Conservation (phyloP, 1,140 invertebrate species). For the Protaetia brevitarsis region DNA sequence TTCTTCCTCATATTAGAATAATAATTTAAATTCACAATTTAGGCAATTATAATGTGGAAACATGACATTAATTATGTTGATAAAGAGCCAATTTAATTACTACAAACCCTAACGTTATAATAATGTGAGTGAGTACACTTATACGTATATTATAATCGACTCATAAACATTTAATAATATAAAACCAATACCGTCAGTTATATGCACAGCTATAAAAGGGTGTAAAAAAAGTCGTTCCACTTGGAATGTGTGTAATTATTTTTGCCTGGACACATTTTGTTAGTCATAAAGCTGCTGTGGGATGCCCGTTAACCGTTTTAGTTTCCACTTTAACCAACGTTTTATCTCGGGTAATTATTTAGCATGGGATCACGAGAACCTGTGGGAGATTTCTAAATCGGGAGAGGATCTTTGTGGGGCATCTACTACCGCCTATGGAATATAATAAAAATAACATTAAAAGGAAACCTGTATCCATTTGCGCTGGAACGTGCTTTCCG, state of each 20-base stretch:
- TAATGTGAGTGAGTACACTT: too few relatives aligned
- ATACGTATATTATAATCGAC: too few relatives aligned
- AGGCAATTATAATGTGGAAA: too few relatives aligned
- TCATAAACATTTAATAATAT: slow-evolving; percentile 8
- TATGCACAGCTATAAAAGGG: not conserved
- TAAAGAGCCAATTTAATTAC: too few relatives aligned
- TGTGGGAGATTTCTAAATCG: slow-evolving; percentile 4
- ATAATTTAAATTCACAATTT: too few relatives aligned
- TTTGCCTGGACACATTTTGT: not conserved
- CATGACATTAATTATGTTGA: too few relatives aligned
- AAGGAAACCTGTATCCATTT: slow-evolving; percentile 4
- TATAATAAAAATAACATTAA: slow-evolving; percentile 17
- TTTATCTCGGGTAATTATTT: slow-evolving; percentile 16
- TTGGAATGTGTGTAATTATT: not conserved
- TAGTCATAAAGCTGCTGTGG: slow-evolving; percentile 11
- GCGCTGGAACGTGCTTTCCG: not conserved
- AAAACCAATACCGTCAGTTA: not conserved
- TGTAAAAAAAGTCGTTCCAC: not conserved
- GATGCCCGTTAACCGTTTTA: slow-evolving; percentile 10
- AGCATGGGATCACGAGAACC: not conserved
- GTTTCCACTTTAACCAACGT: slow-evolving; percentile 13
- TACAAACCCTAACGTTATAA: too few relatives aligned
- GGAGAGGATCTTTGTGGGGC: not conserved
- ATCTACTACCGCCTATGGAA: not conserved
- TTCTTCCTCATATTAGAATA: too few relatives aligned